These are phyloP conservation scores for Phengaris arion DNA, from an alignment of 2,888 invertebrate genomes.

Conservation along the genomic window DNA sequence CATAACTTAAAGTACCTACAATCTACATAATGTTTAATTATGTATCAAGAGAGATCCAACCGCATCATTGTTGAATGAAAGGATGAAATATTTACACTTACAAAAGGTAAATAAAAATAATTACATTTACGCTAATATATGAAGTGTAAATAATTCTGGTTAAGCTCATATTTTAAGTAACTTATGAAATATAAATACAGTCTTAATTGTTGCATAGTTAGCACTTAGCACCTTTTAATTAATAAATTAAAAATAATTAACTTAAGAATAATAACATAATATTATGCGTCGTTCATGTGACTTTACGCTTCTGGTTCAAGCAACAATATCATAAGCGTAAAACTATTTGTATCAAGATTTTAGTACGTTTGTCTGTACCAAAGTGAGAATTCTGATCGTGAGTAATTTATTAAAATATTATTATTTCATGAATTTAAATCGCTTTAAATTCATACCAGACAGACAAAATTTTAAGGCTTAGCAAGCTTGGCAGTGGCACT, in stretches of 20 bases:
- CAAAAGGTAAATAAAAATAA: neutral
- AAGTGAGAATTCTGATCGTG: too few relatives aligned
- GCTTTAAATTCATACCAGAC: neutral
- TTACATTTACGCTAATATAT: neutral
- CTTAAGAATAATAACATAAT: neutral
- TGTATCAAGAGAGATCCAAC: slow-evolving; percentile 22
- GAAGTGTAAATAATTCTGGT: slow-evolving; percentile 6
- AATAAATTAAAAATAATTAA: slow-evolving; percentile 26
- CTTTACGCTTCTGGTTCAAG: neutral
- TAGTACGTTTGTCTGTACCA: too few relatives aligned
- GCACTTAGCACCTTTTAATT: slow-evolving; percentile 49
- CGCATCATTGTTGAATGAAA: neutral
- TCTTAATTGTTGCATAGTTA: slow-evolving; percentile 55
- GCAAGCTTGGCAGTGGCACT: neutral
- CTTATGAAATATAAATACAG: slow-evolving; percentile 45
- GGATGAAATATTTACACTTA: slow-evolving; percentile 11
- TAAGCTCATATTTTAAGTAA: neutral
- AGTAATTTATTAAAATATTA: too few relatives aligned
- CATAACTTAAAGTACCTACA: neutral
- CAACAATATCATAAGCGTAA: neutral
- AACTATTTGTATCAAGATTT: neutral
- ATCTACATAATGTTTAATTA: neutral
- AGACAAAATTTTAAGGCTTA: neutral
- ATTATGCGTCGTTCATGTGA: neutral
- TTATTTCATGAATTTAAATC: too few relatives aligned